Conservation (phyloP, 2,888 invertebrate genomes). For the Dicyrtomina minuta region DNA sequence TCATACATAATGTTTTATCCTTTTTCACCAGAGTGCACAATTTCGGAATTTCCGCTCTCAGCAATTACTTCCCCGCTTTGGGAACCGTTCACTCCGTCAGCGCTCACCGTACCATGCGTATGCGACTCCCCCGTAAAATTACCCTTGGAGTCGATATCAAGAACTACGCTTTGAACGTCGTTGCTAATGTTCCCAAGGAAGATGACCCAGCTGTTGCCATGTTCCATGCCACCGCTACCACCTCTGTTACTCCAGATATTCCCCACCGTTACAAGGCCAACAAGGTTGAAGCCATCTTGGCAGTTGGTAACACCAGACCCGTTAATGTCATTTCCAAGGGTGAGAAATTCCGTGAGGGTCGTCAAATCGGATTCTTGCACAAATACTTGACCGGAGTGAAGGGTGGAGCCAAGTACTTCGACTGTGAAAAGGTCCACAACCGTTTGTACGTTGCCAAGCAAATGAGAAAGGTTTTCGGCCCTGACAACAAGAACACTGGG, state of each 20-base stretch:
- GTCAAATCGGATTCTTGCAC: conserved; percentile 50
- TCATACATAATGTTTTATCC: neutral
- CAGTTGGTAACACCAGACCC: conserved; percentile 44
- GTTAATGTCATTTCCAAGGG: conserved; percentile 50
- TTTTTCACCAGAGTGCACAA: neutral
- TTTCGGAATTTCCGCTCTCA: conserved; percentile 42
- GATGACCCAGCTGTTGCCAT: conserved; percentile 46
- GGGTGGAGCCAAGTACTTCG: conserved; percentile 50
- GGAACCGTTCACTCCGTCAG: conserved; percentile 46
- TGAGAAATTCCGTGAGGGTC: conserved; percentile 45
- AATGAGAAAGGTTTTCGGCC: conserved; percentile 51
- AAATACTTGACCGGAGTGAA: conserved; percentile 47
- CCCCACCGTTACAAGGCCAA: conserved; percentile 42
- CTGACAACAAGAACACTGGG: conserved; percentile 50
- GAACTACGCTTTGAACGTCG: conserved; percentile 42
- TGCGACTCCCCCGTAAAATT: conserved; percentile 48
- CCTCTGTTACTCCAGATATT: conserved; percentile 41
- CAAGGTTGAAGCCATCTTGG: conserved; percentile 42
- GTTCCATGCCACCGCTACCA: conserved; percentile 49
- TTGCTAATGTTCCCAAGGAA: conserved; percentile 45
- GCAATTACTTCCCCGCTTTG: conserved; percentile 51
- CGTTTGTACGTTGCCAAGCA: conserved; percentile 45
- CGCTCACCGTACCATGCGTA: conserved; percentile 46
- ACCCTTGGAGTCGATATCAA: conserved; percentile 48
- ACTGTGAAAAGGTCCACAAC: conserved; percentile 52